phyloP scores from a whole-genome alignment of 2,888 invertebrate genomes.

The Lithophane socia region DNA sequence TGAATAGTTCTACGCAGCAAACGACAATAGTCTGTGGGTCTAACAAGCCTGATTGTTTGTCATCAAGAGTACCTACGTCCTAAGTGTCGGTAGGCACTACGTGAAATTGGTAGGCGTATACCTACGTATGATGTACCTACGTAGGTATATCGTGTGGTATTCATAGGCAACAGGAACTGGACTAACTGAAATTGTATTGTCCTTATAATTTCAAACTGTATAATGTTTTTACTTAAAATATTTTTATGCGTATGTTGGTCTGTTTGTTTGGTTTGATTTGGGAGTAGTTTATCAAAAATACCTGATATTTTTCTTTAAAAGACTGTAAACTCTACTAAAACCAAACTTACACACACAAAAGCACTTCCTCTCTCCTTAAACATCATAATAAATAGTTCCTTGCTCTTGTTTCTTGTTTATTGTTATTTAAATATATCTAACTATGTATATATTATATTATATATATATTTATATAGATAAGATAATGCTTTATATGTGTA shows the following conservation, averaged over 20 bases:
- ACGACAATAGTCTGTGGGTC: conserved; percentile 53
- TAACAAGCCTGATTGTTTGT: conserved; percentile 79
- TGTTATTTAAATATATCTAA: too few species aligned
- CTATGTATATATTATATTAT: too few species aligned
- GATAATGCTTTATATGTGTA: too few species aligned
- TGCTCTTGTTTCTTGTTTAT: too few species aligned
- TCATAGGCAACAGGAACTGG: background rate
- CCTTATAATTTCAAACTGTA: background rate
- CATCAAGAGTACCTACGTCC: background rate
- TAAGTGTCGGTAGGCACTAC: background rate
- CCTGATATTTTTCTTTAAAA: too few species aligned
- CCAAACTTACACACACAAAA: too few species aligned
- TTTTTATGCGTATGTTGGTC: background rate
- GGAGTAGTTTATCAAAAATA: background rate
- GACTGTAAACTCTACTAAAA: background rate
- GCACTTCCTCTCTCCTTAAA: too few species aligned
- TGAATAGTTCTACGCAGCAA: background rate
- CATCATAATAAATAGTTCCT: too few species aligned
- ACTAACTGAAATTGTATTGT: background rate
- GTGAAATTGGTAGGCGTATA: background rate
- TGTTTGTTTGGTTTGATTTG: background rate
- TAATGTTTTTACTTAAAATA: background rate
- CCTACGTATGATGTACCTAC: background rate
- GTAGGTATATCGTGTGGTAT: background rate
- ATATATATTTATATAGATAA: too few species aligned